A percentile compares a stretch with the other conserved stretches of the same genome.
phyloP scores from a whole-genome alignment of 2,888 invertebrate genomes.

The Apodemia mormo region DNA sequence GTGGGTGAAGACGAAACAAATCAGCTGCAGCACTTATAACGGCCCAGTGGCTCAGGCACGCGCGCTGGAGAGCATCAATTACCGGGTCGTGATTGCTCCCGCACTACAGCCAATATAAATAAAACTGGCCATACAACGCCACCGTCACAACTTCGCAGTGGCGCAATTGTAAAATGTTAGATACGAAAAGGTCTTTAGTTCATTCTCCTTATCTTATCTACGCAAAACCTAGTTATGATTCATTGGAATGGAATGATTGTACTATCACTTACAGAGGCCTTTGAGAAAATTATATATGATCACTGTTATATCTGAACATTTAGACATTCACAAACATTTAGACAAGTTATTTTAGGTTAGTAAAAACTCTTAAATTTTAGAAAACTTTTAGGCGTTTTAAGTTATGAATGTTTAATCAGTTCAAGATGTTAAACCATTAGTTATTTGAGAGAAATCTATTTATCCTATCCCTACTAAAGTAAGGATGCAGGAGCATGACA shows the following conservation, averaged over 20 bases:
- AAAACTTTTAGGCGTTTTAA: too few species aligned
- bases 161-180: conserved; percentile 69
- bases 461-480: too few species aligned
- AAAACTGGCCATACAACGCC: conserved; percentile 64
- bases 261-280: too few species aligned
- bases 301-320: too few species aligned
- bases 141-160: conserved; percentile 61
- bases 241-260: conserved; percentile 23
- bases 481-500: too few species aligned
- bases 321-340: too few species aligned
- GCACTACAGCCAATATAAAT: conserved; percentile 77
- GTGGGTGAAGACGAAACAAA: conserved; percentile 38
- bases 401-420: too few species aligned
- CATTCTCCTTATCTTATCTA: conserved; percentile 55
- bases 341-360: too few species aligned
- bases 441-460: too few species aligned
- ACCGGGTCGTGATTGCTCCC: conserved; percentile 78
- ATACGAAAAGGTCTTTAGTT: conserved; percentile 68
- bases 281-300: too few species aligned
- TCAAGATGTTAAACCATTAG: too few species aligned
- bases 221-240: conserved; percentile 26
- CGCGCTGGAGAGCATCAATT: conserved; percentile 69
- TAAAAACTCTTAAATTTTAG: too few species aligned
- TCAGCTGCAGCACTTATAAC: conserved; percentile 45
- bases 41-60: conserved; percentile 46